Percentiles rank a stretch among this genome's conserved stretches.
These are phyloP conservation scores for Polylopha cassiicola DNA, from an alignment of 2,888 invertebrate species.

Conservation along the genomic window DNA sequence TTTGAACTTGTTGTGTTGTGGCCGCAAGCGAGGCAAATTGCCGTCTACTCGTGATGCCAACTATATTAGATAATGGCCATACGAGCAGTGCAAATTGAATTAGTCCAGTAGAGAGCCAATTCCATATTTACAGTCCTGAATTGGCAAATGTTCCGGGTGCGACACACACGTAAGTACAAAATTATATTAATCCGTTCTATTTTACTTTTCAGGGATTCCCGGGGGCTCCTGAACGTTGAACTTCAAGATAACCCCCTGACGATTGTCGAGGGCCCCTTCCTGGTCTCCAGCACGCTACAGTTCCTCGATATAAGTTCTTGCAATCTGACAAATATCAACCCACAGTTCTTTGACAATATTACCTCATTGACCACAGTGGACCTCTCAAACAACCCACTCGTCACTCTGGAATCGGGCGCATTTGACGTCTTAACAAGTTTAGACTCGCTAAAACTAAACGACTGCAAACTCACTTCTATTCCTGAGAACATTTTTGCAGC, in stretches of 20 bases:
- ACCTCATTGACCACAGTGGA: constrained; percentile 82
- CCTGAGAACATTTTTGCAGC: constrained; percentile 75
- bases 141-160: constrained; percentile 9
- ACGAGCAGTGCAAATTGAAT: constrained; percentile 70
- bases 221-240: constrained; percentile 82
- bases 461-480: constrained; percentile 79
- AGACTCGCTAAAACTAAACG: constrained; percentile 80
- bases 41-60: constrained; percentile 49
- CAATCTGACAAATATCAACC: constrained; percentile 76
- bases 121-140: constrained; percentile 23
- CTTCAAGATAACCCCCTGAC: constrained; percentile 82
- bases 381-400: constrained; percentile 81
- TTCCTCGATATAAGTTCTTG: constrained; percentile 83
- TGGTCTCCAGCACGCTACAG: constrained; percentile 80
- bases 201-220: constrained; percentile 76
- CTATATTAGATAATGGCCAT: constrained; percentile 67
- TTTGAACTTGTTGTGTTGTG: constrained; percentile 53
- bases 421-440: constrained; percentile 81
- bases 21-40: constrained; percentile 54
- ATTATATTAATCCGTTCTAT: constrained; percentile 5
- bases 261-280: constrained; percentile 79
- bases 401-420: constrained; percentile 72
- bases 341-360: constrained; percentile 81
- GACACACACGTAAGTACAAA: no score
- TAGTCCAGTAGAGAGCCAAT: constrained; percentile 38